Base-by-base conservation (phyloP, 2,113 vertebrate species). In the Dasypus novemcinctus region DNA sequence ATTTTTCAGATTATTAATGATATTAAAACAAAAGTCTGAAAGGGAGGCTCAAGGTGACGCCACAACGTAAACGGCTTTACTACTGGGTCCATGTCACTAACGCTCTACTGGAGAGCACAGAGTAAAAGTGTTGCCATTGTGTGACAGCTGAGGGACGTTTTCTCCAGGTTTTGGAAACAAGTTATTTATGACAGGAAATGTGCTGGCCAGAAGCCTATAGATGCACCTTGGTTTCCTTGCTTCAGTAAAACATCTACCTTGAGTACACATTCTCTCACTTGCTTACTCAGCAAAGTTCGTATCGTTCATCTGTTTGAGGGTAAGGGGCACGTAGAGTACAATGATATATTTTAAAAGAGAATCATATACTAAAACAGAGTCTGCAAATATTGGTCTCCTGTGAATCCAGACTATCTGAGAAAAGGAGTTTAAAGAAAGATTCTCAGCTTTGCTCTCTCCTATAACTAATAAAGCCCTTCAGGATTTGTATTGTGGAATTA, bases 171-270 rank as follows among this genome's bases (percentile, higher is more conserved):
- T 83, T 84, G 46, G 49, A 91, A 88, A 72, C 9, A 66, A 36
- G 79, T 52, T 54, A 36, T 63, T 95, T 87, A 52, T n/a, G 25
- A 93, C 64, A 20, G 29, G 57, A 96, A 85, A 41, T 87, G 52
- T 71, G 76, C 41, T 33, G 82, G 6, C 27, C n/a, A 91, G 61
- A 74, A 72, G 33, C 20, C 21, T 61, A 41, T 7, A 86, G 49
- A 71, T 85, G 2, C 41, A 31, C 11, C 87, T 63, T 68, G 54
- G 54, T 75, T 93, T 57, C 61, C 79, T 41, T 68, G 18, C 31
- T 14, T 91, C 81, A 29, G 2, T 31, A 43, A 18, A 79, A 18
- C 63, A 61, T 79, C 78, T 82, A 41, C 87, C 29, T 66, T 63
- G 31, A 10, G 96, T 74, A 79, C 18, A 46, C 23, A 5, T 2